Evolutionary conservation across 2,113 vertebrate species (phyloP).

Genomic region (Hassar affinis): DNA sequence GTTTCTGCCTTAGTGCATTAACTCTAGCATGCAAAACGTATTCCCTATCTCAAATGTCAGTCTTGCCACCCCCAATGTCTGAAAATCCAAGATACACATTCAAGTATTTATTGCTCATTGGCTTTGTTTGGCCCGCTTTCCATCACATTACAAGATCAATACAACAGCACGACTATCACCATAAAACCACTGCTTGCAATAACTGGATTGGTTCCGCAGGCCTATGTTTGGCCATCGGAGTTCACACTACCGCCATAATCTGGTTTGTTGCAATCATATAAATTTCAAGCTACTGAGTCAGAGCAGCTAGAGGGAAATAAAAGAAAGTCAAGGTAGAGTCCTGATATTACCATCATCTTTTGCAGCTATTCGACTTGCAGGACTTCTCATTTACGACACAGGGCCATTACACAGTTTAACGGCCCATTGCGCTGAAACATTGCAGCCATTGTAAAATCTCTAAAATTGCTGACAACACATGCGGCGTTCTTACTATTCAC

Average conservation of each 20-base stretch:
- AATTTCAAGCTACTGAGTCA: slow-evolving; percentile 63
- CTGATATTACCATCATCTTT: slow-evolving; percentile 39
- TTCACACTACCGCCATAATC: slow-evolving; percentile 65
- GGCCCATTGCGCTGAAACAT: slow-evolving; percentile 30
- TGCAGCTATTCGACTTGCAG: slow-evolving; percentile 29
- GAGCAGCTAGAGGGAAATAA: slow-evolving; percentile 18
- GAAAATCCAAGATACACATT: slow-evolving; percentile 56
- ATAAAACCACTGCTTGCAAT: slow-evolving; percentile 63
- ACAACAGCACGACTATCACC: slow-evolving; percentile 68
- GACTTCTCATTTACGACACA: slow-evolving; percentile 38
- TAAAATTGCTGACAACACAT: slow-evolving; percentile 18
- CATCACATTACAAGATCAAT: slow-evolving; percentile 62
- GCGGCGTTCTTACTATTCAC: background rate
- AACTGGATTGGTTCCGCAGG: slow-evolving; percentile 68
- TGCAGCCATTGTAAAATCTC: slow-evolving; percentile 26
- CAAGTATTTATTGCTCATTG: slow-evolving; percentile 51
- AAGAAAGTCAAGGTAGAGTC: slow-evolving; percentile 42
- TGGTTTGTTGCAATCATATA: slow-evolving; percentile 65
- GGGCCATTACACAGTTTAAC: slow-evolving; percentile 46
- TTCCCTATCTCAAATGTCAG: slow-evolving; percentile 47
- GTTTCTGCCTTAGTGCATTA: background rate
- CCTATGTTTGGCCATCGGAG: slow-evolving; percentile 60
- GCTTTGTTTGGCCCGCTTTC: slow-evolving; percentile 53
- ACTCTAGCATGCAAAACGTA: slow-evolving; percentile 44
- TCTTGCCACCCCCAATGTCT: slow-evolving; percentile 39